Conservation (phyloP, 30 jellyfish, hydroid and myxozoan species). For the Turritopsis rubra region DNA sequence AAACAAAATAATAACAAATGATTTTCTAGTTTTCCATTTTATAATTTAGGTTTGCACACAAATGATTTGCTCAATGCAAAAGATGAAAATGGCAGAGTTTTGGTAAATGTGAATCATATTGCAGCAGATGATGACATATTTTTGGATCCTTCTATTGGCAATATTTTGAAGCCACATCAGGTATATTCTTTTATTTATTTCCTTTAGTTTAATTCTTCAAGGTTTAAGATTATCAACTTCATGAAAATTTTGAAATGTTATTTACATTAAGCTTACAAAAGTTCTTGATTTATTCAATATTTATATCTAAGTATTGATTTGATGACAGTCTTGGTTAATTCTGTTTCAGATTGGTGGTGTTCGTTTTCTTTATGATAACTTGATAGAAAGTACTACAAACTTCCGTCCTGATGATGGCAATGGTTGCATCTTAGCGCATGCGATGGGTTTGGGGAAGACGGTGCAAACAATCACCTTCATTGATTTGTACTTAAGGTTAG, state of each 20-base stretch:
- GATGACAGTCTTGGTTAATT: background rate
- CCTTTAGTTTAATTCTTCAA: background rate
- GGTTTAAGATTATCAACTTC: too few relatives aligned
- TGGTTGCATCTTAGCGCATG: conserved; percentile 95
- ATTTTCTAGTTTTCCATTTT: too few relatives aligned
- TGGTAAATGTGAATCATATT: conserved; percentile 58
- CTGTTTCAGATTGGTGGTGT: conserved; percentile 68
- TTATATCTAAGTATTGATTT: too few relatives aligned
- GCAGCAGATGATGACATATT: conserved; percentile 78
- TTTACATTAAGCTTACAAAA: too few relatives aligned
- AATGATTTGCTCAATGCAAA: conserved; percentile 30
- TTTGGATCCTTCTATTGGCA: conserved; percentile 56
- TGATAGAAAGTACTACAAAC: conserved; percentile 60
- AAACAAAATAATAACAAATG: background rate
- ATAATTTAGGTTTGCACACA: conserved; percentile 38
- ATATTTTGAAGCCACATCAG: conserved; percentile 88
- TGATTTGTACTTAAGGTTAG: conserved; percentile 67
- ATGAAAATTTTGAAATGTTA: too few relatives aligned
- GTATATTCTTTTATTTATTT: conserved; percentile 9
- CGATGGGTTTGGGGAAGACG: conserved; percentile 99
- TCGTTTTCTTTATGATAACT: conserved; percentile 76
- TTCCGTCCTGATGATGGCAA: conserved; percentile 50
- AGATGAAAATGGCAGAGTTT: conserved; percentile 49
- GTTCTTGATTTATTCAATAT: too few relatives aligned
- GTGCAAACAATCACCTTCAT: conserved; percentile 77